Percentiles rank a stretch among this genome's conserved stretches.
Evolutionary conservation across 2,888 invertebrate species (phyloP).

Genomic region (Tachina fera): DNA sequence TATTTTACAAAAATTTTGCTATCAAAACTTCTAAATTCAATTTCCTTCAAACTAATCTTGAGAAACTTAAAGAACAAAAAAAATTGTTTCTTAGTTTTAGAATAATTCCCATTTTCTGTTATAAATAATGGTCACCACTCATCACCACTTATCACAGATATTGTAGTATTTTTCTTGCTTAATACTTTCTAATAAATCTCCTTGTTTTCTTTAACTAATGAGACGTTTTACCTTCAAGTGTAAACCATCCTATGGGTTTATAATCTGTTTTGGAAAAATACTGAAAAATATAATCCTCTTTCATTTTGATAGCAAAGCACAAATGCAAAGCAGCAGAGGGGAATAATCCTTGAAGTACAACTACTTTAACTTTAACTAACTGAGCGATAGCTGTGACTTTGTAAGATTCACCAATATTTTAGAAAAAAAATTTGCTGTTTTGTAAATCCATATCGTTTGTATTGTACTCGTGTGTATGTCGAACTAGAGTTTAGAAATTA

Average conservation of each 20-base stretch:
- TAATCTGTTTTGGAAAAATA: conserved; percentile 1
- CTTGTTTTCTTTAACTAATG: too few species aligned
- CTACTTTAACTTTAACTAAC: neutral
- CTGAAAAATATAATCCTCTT: neutral
- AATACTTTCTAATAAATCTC: too few species aligned
- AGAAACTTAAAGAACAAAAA: too few species aligned
- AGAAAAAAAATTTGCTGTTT: neutral
- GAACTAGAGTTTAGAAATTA: too few species aligned
- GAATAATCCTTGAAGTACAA: conserved; percentile 9
- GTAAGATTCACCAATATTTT: neutral
- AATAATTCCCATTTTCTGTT: too few species aligned
- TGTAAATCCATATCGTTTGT: neutral
- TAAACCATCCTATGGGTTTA: conserved; percentile 12
- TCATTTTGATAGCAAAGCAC: neutral
- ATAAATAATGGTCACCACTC: too few species aligned
- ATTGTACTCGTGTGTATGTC: neutral
- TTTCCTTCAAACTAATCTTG: too few species aligned
- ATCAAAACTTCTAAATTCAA: too few species aligned
- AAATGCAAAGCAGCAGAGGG: conserved; percentile 20
- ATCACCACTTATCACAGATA: too few species aligned
- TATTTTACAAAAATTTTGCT: too few species aligned
- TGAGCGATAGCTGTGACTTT: neutral
- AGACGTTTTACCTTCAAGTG: conserved; percentile 21
- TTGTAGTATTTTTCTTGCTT: too few species aligned
- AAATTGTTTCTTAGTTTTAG: too few species aligned